Conservation (phyloP, 2,888 invertebrate genomes). For the Sturmia bella region DNA sequence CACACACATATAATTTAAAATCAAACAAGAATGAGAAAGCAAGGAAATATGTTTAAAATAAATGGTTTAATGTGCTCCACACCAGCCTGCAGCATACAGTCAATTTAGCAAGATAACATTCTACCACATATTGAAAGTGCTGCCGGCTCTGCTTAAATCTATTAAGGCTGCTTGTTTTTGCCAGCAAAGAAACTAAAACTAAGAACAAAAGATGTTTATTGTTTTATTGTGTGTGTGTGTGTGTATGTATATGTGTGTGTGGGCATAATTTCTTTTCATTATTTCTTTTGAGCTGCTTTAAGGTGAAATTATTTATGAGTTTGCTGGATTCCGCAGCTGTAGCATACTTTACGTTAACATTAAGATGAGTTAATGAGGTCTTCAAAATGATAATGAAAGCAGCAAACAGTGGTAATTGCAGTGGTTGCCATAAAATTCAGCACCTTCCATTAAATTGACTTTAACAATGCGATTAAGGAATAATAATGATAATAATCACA, state of each 20-base stretch:
- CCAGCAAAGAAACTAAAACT: constrained; percentile 35
- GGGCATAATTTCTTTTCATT: constrained; percentile 1
- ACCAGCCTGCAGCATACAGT: neutral
- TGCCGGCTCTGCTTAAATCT: neutral
- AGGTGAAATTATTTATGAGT: constrained; percentile 31
- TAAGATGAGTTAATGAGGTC: constrained; percentile 46
- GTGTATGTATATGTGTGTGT: neutral
- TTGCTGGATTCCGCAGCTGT: constrained; percentile 1
- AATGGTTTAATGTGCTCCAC: constrained; percentile 21
- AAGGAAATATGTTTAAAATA: neutral
- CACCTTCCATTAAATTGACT: constrained; percentile 41
- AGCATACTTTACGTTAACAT: neutral
- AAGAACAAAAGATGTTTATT: constrained; percentile 23
- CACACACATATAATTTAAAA: constrained; percentile 9
- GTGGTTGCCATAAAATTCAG: neutral
- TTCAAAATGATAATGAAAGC: constrained; percentile 58
- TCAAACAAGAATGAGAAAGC: neutral
- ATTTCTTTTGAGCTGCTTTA: constrained; percentile 1
- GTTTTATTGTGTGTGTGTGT: neutral
- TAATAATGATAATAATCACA: constrained; percentile 57
- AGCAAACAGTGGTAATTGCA: constrained; percentile 3
- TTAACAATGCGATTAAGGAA: constrained; percentile 55
- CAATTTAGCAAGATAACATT: constrained; percentile 5
- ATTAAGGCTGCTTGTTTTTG: constrained; percentile 43
- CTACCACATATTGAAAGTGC: neutral